Evolutionary conservation across 2,113 vertebrate species (phyloP), one percentile per base, ranked within the genome.

Genomic region (Scatophagus argus): DNA sequence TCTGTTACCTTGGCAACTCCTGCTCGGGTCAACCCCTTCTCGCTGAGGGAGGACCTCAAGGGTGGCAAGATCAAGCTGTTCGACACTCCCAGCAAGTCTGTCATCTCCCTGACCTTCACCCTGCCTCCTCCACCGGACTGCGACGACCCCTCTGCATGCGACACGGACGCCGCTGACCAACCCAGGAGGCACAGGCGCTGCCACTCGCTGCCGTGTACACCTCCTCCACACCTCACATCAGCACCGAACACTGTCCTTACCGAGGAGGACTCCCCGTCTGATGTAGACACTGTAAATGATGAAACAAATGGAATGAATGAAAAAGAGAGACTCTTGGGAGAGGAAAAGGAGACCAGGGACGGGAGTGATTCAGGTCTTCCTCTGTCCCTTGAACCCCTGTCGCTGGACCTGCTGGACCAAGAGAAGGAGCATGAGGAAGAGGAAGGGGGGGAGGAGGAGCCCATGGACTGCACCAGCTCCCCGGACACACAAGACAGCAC

Each of bases 21-120:
- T 0, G 80, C 94, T 8, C 95, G 97, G 0, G 78, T 99, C 84
- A 99, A 99, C 89, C 98, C 98, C 44, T 99, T 99, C 91, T 98
- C 97, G 16, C 95, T 93, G 23, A 94, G 97, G 2, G 94, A 98
- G 88, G 98, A 99, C 88, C 95, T 99, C 55, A 96, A 96, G 39
- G 97, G 98, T 0, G 98, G 98, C 25, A 96, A 96, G 86, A 98
- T 97, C 91, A 99, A 99, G 92, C 95, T 99, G 43, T 96, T 96
- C 0, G 97, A 98, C 87, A 97, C 95, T 0, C 97, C 97, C 6
- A 98, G 96, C 95, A 98, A 97, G 89, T 97, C 96, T 0, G 93
- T 96, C 79, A 94, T 96, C 72, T 97, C 96, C 0, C 93, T 97
- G 61, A 96, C 96, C 27, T 97, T 99, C 2, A 93, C 96, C 29